Percentiles rank a stretch among this genome's conserved stretches.
phyloP scores from a whole-genome alignment of 2,797 vertebrate species.

The Melanotaenia parkinsoni region DNA sequence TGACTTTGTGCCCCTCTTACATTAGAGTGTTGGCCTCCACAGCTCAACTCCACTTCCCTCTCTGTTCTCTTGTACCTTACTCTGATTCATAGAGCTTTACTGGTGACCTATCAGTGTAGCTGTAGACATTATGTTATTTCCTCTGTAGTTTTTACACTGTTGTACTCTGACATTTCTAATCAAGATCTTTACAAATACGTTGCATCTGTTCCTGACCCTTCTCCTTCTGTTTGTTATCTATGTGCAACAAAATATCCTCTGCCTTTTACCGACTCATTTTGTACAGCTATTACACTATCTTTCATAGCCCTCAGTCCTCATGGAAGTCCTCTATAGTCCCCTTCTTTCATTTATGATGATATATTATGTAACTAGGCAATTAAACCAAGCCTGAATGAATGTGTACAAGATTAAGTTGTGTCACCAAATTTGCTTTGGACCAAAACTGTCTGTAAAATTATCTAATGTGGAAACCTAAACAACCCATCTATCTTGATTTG shows the following conservation, averaged over 20 bases:
- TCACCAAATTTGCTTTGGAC: background rate
- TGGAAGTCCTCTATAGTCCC: background rate
- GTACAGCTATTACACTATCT: background rate
- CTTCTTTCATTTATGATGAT: background rate
- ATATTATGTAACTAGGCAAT: background rate
- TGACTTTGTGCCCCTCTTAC: constrained; percentile 47
- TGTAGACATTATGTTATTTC: constrained; percentile 27
- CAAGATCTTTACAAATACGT: constrained; percentile 1
- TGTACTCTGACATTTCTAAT: constrained; percentile 17
- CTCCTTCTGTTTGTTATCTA: background rate
- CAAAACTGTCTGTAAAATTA: background rate
- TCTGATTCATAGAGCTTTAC: constrained; percentile 15
- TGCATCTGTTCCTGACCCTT: background rate
- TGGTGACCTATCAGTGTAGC: constrained; percentile 30
- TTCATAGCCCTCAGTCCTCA: background rate
- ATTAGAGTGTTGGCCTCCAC: constrained; percentile 58
- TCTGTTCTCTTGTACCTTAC: constrained; percentile 13
- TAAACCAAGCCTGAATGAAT: background rate
- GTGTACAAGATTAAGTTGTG: background rate
- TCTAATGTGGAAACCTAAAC: background rate
- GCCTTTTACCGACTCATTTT: background rate
- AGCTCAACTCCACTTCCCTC: constrained; percentile 33
- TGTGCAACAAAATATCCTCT: background rate
- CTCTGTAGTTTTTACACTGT: background rate
- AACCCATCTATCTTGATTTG: background rate